These are phyloP conservation scores for Cerceris ruficornis DNA, from an alignment of 2,888 invertebrate species.

Conservation along the genomic window DNA sequence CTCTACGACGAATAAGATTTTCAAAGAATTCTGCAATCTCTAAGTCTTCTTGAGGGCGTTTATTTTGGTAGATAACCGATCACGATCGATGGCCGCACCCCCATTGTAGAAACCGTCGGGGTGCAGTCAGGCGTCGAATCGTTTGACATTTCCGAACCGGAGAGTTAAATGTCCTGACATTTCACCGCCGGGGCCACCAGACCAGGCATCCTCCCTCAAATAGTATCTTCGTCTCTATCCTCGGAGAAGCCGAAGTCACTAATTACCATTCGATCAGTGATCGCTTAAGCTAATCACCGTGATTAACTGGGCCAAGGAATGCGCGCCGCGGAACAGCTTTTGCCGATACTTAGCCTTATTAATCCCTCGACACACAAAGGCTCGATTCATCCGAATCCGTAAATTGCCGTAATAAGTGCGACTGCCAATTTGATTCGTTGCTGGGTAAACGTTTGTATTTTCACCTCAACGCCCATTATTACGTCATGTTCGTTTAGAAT, in stretches of 20 bases:
- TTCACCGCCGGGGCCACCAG: constrained; percentile 42
- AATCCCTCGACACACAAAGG: constrained; percentile 16
- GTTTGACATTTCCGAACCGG: constrained; percentile 57
- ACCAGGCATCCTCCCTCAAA: constrained; percentile 4
- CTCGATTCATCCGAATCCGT: constrained; percentile 10
- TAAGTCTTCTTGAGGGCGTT: no score
- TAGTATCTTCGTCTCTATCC: constrained; percentile 30
- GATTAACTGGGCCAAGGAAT: constrained; percentile 50
- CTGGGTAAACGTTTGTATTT: constrained; percentile 13
- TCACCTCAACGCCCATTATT: no score
- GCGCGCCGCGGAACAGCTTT: constrained; percentile 7
- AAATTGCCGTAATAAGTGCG: constrained; percentile 9
- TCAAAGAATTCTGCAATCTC: no score
- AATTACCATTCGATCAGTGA: constrained; percentile 58
- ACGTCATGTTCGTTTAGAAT: no score
- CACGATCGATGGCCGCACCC: constrained; percentile 24
- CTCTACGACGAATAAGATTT: no score
- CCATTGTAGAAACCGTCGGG: neutral
- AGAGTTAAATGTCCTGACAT: constrained; percentile 59
- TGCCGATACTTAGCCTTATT: constrained; percentile 19
- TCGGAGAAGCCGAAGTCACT: constrained; percentile 27
- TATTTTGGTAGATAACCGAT: constrained; percentile 16
- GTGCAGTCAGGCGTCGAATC: constrained; percentile 55
- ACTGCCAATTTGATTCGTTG: constrained; percentile 20
- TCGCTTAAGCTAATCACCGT: constrained; percentile 49